phyloP scores from a whole-genome alignment of 2,797 vertebrate species.

The Parauchenoglanis punctatus region DNA sequence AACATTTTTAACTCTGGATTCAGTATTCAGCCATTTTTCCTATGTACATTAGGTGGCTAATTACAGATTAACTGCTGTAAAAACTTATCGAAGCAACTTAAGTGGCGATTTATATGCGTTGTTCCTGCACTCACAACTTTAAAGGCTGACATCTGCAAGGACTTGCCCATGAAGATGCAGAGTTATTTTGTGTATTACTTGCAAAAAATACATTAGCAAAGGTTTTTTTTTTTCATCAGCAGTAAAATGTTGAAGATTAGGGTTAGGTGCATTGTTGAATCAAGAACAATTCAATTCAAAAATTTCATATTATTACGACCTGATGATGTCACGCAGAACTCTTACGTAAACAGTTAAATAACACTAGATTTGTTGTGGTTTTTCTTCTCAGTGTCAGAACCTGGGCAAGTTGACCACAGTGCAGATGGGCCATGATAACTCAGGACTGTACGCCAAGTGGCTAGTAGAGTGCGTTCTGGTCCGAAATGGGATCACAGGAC shows the following conservation, averaged over 20 bases:
- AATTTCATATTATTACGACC: neutral
- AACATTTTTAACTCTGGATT: no score
- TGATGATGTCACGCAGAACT: neutral
- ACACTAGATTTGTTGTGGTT: neutral
- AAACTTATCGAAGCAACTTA: neutral
- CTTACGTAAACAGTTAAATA: no score
- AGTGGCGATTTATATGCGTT: neutral
- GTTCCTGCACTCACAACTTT: neutral
- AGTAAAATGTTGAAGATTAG: neutral
- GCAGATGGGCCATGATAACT: slow-evolving; percentile 98
- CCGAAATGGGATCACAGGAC: slow-evolving; percentile 97
- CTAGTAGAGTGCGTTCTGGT: slow-evolving; percentile 95
- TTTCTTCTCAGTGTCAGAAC: slow-evolving; percentile 88
- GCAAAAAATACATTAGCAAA: neutral
- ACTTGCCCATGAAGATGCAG: neutral
- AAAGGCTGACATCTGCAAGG: neutral
- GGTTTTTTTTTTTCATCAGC: neutral
- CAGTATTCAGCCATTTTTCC: no score
- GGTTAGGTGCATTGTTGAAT: neutral
- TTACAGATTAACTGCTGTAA: neutral
- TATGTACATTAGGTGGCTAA: no score
- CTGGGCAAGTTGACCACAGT: slow-evolving; percentile 97
- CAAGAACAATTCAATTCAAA: neutral
- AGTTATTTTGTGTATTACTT: neutral
- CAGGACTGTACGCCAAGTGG: slow-evolving; percentile 97